These are phyloP conservation scores for Meleagris gallopavo DNA, from an alignment of 2,113 vertebrate species.

Conservation along the genomic window DNA sequence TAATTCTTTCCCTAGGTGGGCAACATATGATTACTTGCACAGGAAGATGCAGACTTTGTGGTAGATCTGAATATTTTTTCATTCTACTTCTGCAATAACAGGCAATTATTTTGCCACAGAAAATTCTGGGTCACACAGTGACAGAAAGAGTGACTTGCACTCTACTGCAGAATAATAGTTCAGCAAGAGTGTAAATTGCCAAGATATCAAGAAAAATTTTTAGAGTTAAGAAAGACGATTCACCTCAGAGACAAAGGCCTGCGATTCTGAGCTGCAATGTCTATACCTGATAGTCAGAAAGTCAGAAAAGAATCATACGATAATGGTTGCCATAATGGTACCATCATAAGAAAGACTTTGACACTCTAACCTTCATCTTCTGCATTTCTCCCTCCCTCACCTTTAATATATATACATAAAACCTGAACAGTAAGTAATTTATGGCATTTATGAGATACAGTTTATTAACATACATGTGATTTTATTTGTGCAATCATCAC, in stretches of 20 bases:
- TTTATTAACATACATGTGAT: not conserved
- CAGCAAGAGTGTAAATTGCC: not conserved
- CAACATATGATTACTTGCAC: not conserved
- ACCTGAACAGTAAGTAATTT: not conserved
- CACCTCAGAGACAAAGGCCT: not conserved
- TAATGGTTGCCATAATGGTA: not conserved
- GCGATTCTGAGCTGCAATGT: not conserved
- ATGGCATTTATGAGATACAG: not conserved
- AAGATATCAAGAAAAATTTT: not conserved
- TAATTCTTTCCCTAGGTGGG: not conserved
- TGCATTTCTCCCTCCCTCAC: not conserved
- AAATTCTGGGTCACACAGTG: not conserved
- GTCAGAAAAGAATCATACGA: not conserved
- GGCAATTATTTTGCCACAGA: not conserved
- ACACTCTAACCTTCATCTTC: not conserved
- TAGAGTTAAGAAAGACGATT: not conserved
- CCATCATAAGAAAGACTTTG: not conserved
- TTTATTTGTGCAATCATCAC: not conserved
- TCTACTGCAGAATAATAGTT: not conserved
- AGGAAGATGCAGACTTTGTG: not conserved
- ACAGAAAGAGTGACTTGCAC: not conserved
- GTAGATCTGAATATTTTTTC: not conserved
- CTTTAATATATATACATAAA: too few relatives aligned
- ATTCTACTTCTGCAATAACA: not conserved
- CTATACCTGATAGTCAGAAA: not conserved